Conservation (phyloP, 2,113 vertebrate species). For the Butorides virescens region DNA sequence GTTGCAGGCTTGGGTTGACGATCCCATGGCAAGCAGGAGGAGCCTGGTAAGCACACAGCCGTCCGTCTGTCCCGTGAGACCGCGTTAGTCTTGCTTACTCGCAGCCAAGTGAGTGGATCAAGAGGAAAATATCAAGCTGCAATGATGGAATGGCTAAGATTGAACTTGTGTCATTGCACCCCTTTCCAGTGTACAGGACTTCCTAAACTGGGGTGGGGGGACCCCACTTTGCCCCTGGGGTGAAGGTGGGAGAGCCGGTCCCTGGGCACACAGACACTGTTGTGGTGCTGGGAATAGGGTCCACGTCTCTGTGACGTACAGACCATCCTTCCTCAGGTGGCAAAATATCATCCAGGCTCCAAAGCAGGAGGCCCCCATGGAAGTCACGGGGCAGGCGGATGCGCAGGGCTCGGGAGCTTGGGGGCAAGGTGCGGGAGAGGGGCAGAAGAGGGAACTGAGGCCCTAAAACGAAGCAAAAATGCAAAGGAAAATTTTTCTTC, state of each 20-base stretch:
- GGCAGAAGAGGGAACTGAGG: not conserved
- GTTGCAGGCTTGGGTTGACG: not conserved
- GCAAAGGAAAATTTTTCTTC: not conserved
- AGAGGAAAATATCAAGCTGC: not conserved
- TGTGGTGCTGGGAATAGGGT: not conserved
- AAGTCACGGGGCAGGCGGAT: fast-evolving
- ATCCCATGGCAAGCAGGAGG: not conserved
- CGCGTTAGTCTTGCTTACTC: not conserved
- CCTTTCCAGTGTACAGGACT: not conserved
- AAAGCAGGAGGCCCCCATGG: not conserved
- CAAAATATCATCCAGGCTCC: not conserved
- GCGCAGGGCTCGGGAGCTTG: fast-evolving
- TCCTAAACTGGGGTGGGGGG: not conserved
- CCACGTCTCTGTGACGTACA: fast-evolving
- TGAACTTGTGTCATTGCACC: not conserved
- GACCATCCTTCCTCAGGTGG: not conserved
- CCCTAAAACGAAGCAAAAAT: slow-evolving; percentile 19
- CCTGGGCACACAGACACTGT: not conserved
- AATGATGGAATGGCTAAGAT: not conserved
- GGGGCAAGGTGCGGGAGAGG: not conserved
- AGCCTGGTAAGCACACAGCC: not conserved
- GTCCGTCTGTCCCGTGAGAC: not conserved
- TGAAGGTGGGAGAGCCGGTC: not conserved
- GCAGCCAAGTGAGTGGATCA: not conserved
- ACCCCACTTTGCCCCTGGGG: not conserved